Base-by-base conservation (phyloP, 2,888 invertebrate species). In the Caenorhabditis afra region DNA sequence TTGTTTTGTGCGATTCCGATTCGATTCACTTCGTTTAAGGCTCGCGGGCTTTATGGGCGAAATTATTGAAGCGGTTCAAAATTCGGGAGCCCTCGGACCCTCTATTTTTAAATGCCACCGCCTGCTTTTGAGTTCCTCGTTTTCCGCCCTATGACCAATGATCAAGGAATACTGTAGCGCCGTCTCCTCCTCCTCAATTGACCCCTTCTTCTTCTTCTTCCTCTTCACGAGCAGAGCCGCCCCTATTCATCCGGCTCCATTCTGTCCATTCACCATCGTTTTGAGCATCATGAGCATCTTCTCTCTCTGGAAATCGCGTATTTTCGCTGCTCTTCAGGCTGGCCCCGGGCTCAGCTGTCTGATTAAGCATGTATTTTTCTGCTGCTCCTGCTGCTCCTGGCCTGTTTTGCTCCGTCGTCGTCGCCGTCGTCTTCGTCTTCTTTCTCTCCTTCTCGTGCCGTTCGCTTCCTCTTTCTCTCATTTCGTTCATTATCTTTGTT, bases 291-390 rank as follows among this genome's bases (percentile, higher is more conserved):
- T 52, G 22, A 14, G 11, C 23, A 23, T 52, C 41, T 41, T 64
- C 52, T 64, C 52, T 64, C 64, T 41, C 23, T 23, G 23, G 52
- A 64, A 64, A 64, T 20, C 37, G 18, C 39, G 18, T 45, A 41
- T 47, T 61, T 47, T 61, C 37, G 22, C 29, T 14, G 41, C 16
- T 45, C 22, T 45, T 47, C 18, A n/a, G 47, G 39, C 47, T 58
- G 14, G 14, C 16, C 23, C 45, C 23, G 57, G 57, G 66, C 66
- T 66, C 66, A 66, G 66, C 55, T 66, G 66, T 37, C 66, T 66
- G 66, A 66, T 66, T 66, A 66, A 16, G 39, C 66, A 66, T 66
- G 57, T 49, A 47, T 66, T 66, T 66, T 49, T 16, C 29, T 57
- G 57, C 57, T 57, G 29, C 29, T 29, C 29, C 29, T 53, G 53